These are phyloP conservation scores for Drosophila lacicola DNA, from an alignment of 2,888 invertebrate species.

Conservation along the genomic window DNA sequence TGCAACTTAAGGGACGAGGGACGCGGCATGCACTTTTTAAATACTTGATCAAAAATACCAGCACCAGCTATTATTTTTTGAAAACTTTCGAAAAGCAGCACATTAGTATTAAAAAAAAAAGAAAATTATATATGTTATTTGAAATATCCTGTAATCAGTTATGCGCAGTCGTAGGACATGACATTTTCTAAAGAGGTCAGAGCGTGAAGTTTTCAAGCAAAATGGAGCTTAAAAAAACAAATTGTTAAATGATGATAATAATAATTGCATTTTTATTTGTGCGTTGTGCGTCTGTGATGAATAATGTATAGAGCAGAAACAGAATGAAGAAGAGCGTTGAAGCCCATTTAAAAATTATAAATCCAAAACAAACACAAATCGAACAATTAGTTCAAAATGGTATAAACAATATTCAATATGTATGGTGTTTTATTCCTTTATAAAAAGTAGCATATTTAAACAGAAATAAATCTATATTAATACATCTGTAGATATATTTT, in stretches of 20 bases:
- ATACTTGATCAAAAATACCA: constrained; percentile 33
- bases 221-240: constrained; percentile 69
- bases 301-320: constrained; percentile 61
- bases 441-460: constrained; percentile 51
- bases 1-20: constrained; percentile 34
- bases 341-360: constrained; percentile 45
- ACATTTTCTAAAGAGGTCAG: constrained; percentile 21
- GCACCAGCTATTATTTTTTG: constrained; percentile 43
- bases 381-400: constrained; percentile 64
- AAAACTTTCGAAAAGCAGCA: constrained; percentile 43
- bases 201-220: constrained; percentile 40
- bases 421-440: constrained; percentile 80
- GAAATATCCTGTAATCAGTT: constrained; percentile 29
- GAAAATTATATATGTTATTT: constrained; percentile 12
- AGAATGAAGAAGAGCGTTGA: constrained; percentile 19
- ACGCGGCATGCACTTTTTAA: constrained; percentile 60
- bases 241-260: constrained; percentile 79
- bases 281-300: constrained; percentile 79
- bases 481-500: constrained; percentile 74
- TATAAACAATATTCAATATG: constrained; percentile 64
- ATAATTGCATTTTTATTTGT: constrained; percentile 74
- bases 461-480: constrained; percentile 65
- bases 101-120: constrained; percentile 41
- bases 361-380: constrained; percentile 41
- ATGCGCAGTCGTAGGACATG: constrained; percentile 15